These are phyloP conservation scores for Nowickia ferox DNA, from an alignment of 2,888 invertebrate species.

Conservation along the genomic window DNA sequence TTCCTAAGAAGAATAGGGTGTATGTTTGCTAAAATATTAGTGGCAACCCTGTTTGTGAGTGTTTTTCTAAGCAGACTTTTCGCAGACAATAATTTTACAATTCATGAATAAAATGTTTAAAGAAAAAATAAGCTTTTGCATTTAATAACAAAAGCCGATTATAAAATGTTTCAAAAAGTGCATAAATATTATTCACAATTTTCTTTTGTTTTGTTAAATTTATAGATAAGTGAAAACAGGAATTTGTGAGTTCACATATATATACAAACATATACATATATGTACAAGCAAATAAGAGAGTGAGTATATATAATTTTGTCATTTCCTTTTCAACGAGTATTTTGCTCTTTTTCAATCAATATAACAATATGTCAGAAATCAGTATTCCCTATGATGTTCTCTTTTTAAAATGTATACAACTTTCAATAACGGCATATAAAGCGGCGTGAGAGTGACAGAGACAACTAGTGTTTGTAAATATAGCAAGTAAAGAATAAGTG, in stretches of 20 bases:
- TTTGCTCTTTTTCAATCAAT: slow-evolving; percentile 60
- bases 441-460: slow-evolving; percentile 21
- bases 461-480: not conserved
- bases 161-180: not conserved
- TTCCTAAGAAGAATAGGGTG: no score
- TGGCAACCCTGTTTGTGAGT: slow-evolving; percentile 34
- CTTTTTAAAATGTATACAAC: slow-evolving; percentile 52
- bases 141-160: not conserved
- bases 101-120: not conserved
- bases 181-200: not conserved
- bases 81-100: not conserved
- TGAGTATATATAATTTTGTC: slow-evolving; percentile 22
- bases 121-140: not conserved
- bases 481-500: slow-evolving; percentile 45
- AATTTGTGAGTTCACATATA: not conserved
- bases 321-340: slow-evolving; percentile 22
- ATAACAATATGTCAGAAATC: slow-evolving; percentile 55
- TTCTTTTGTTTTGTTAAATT: not conserved
- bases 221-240: not conserved
- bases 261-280: slow-evolving; percentile 14
- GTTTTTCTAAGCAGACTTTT: not conserved
- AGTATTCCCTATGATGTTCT: slow-evolving; percentile 4
- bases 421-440: not conserved
- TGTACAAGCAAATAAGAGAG: slow-evolving; percentile 20
- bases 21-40: no score